These are phyloP conservation scores for Choloepus hoffmanni DNA, from an alignment of 2,113 vertebrate species.

Conservation along the genomic window DNA sequence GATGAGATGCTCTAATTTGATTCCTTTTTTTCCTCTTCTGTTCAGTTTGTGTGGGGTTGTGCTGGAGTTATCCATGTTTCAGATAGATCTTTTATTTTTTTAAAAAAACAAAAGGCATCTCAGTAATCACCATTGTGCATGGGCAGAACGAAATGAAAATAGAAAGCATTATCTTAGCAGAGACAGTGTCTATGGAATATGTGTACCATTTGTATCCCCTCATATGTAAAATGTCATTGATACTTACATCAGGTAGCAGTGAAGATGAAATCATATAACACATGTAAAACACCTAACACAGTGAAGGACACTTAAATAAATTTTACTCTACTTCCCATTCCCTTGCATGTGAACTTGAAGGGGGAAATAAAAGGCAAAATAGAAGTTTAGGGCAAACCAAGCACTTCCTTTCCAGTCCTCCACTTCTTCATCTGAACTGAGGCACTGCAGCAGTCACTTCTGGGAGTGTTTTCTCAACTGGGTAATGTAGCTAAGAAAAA, in stretches of 20 bases:
- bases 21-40: neutral
- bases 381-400: slow-evolving; percentile 41
- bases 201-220: neutral
- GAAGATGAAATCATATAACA: neutral
- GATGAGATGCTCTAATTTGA: neutral
- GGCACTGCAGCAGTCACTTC: neutral
- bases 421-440: neutral
- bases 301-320: neutral
- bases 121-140: neutral
- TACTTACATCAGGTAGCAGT: neutral
- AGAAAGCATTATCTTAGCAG: slow-evolving; percentile 41
- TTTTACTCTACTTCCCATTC: neutral
- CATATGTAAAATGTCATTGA: neutral
- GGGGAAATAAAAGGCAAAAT: slow-evolving; percentile 35
- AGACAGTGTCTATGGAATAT: neutral
- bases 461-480: neutral
- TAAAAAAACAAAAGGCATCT: neutral
- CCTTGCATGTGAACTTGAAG: slow-evolving; percentile 46
- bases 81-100: slow-evolving; percentile 24
- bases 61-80: neutral
- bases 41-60: neutral
- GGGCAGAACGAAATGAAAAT: slow-evolving; percentile 14
- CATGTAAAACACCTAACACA: neutral
- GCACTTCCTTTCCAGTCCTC: slow-evolving; percentile 34
- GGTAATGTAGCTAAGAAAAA: neutral